Evolutionary conservation across 2,888 invertebrate species (phyloP), one percentile per base, ranked within the genome.

Genomic region (Eremobia ochroleuca): DNA sequence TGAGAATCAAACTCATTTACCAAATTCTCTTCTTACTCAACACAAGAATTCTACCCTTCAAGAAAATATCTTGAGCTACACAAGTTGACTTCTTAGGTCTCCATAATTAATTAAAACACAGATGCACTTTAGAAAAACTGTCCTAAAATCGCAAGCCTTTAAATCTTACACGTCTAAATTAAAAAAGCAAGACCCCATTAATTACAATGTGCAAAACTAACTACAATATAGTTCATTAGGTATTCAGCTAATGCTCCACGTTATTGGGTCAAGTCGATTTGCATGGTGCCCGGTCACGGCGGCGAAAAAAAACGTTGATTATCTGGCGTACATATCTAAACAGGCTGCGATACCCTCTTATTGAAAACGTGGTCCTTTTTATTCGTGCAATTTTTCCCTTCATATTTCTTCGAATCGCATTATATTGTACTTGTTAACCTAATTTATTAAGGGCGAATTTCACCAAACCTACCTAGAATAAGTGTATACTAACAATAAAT

Each of bases 241-340:
- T 76, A 87, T 87, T 87, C 87, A 79, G 43, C 43, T 73, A 79
- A 75, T 73, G 87, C 76, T 8, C 68, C 25, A 3, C 59, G 73
- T 87, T 88, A 87, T 82, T 88, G 52, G 87, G 87, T 87, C 87
- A 87, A 77, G 77, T 74, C 25, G 46, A 85, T 87, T 87, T 85
- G 88, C 81, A 87, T 87, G 85, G 83, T 73, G 78, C 75, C 62
- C 75, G 28, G 61, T 81, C 62, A 77, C 72, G 68, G 67, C 40
- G 58, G 72, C 69, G 46, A 78, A 85, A 83, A 82, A 82, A 82
- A 69, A 58, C 28, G 52, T 73, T 69, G 37, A 78, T 85, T 85
- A 84, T 84, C 83, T 18, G 21, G 8, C 78, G 59, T 85, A 73
- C 83, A 84, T 84, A 84, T 84, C 86, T 70, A 72, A 81, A 65